Percentiles rank a stretch among this genome's conserved stretches.
phyloP scores from a whole-genome alignment of 92 coral and sea anemone genomes.

The Ricordea florida region DNA sequence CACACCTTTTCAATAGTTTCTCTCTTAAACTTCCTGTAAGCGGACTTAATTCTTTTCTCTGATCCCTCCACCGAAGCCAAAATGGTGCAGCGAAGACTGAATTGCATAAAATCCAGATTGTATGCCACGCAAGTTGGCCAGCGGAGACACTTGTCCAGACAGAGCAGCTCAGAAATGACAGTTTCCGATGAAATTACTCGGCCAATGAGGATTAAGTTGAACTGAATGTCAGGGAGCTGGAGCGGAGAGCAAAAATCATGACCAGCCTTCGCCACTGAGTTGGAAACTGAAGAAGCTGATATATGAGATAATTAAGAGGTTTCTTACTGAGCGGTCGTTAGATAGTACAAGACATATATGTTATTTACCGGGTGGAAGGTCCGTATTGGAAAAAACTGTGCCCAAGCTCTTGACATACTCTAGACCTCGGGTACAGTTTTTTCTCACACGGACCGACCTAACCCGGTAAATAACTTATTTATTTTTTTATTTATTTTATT shows the following conservation, averaged over 20 bases:
- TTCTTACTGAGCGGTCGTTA: too few species aligned
- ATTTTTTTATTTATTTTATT: too few species aligned
- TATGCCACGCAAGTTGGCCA: conserved; percentile 19
- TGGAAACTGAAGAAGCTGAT: too few species aligned
- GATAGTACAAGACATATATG: too few species aligned
- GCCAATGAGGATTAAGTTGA: conserved; percentile 10
- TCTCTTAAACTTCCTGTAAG: background rate
- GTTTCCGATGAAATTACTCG: conserved; percentile 3
- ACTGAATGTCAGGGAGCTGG: background rate
- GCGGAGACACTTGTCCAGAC: conserved; percentile 52
- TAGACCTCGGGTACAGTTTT: too few species aligned
- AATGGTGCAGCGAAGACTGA: background rate
- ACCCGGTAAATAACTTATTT: too few species aligned
- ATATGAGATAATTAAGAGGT: too few species aligned
- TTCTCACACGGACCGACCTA: too few species aligned
- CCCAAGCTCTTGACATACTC: too few species aligned
- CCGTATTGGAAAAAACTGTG: too few species aligned
- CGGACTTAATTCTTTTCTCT: background rate
- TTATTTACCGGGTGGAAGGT: too few species aligned
- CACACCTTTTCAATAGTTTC: conserved; percentile 3
- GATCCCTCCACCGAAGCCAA: background rate
- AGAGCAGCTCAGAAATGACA: conserved; percentile 45
- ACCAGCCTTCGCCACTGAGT: background rate
- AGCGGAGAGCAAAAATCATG: background rate
- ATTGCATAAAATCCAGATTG: conserved; percentile 9